Conservation (phyloP, 2,797 vertebrate species). For the Hippopotamyrus pictus region DNA sequence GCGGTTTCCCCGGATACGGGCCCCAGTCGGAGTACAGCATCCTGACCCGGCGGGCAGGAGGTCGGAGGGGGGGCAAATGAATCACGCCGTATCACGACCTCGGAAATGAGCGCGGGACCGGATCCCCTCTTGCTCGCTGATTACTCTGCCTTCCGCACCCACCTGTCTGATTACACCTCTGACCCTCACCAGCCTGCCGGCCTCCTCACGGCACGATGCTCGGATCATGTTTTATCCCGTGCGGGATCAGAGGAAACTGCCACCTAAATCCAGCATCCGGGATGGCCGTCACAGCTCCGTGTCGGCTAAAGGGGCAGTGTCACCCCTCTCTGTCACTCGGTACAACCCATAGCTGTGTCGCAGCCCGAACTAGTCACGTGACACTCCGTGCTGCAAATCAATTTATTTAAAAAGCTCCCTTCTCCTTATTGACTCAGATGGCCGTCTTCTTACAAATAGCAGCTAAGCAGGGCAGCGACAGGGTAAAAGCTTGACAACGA, state of each 20-base stretch:
- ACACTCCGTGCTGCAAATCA: background rate
- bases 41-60: background rate
- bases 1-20: background rate
- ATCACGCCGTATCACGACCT: background rate
- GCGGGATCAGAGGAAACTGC: background rate
- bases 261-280: background rate
- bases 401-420: background rate
- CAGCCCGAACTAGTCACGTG: background rate
- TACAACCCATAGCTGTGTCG: background rate
- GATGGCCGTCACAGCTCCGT: background rate
- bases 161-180: conserved; percentile 9
- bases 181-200: background rate
- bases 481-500: background rate
- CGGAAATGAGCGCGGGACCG: background rate
- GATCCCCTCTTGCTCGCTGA: background rate
- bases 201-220: background rate
- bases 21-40: background rate
- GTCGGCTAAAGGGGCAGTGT: background rate
- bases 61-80: background rate
- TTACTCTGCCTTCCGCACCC: background rate
- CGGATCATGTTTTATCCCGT: background rate
- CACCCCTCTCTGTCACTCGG: background rate
- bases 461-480: background rate
- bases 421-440: background rate
- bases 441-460: background rate